phyloP scores from a whole-genome alignment of 2,113 vertebrate species.

The Oreochromis tanganicae region DNA sequence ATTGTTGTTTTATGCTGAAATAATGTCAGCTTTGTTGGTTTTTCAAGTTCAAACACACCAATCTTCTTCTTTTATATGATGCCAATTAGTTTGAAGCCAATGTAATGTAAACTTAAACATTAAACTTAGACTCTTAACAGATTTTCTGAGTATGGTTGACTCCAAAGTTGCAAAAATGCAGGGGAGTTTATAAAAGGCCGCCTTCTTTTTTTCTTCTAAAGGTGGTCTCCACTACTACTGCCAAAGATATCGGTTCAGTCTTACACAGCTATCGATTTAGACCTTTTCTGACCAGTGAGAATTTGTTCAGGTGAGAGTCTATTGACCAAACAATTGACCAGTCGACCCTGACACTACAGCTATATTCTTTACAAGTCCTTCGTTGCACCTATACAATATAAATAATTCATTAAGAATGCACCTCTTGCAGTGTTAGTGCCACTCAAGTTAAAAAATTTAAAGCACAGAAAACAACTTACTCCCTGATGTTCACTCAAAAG shows the following conservation, averaged over 20 bases:
- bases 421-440: background rate
- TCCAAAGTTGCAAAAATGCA: background rate
- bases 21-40: background rate
- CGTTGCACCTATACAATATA: background rate
- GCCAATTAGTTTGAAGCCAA: background rate
- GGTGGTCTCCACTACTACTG: background rate
- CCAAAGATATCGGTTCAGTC: background rate
- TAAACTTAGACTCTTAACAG: background rate
- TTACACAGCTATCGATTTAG: background rate
- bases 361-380: background rate
- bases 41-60: background rate
- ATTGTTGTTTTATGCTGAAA: background rate
- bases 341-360: background rate
- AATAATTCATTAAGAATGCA: background rate
- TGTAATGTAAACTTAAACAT: background rate
- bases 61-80: background rate
- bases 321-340: background rate
- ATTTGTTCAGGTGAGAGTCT: background rate
- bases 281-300: background rate
- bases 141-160: background rate
- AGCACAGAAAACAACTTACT: background rate
- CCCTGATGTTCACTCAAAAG: background rate
- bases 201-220: accelerated
- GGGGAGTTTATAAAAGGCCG: background rate
- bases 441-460: background rate